Evolutionary conservation across 2,888 invertebrate genomes (phyloP), one percentile per base, ranked within the genome.

Genomic region (Ophioninae sp.): DNA sequence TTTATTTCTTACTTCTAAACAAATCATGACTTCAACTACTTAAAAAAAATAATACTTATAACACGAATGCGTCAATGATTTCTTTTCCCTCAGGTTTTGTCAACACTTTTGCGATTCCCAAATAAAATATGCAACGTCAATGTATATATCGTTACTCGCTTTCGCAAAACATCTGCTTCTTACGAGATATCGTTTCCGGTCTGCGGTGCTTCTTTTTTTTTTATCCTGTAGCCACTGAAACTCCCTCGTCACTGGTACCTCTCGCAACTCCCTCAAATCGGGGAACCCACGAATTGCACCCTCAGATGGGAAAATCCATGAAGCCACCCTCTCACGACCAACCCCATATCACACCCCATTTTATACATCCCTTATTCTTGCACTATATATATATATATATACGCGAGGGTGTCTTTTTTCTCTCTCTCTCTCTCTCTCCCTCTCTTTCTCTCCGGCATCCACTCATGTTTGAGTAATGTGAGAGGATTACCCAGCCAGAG

Each of bases 381-480:
- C 10, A 13, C 44, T 44, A 13, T 44, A 44, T 44, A 44, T 0
- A 44, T 13, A 44, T 17, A 13, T n/a, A n/a, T n/a, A n/a, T n/a
- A n/a, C 13, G 44, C 44, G 8, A 6, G 7, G 17, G 7, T 17
- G 3, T n/a, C 56, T 13, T 17, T 13, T 30, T 30, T 7, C 23
- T 62, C 62, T 30, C 13, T 39, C 37, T 39, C 64, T 17, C 37
- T 41, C 67, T 70, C 50, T 13, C 56, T 56, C 56, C 56, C 56
- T n/a, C n/a, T 56, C 56, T 17, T 8, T n/a, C 56, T 17, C n/a
- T 3, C 56, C 56, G 72, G 78, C 83, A 87, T 84, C 84, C 84
- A 85, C 85, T 86, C 86, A 85, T 87, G 87, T 86, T 87, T 87
- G 87, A 88, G 86, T 88, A 88, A 88, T 87, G 86, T 84, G 85